Evolutionary conservation across 2,888 invertebrate genomes (phyloP).

Genomic region (Iselma pallidipennis): DNA sequence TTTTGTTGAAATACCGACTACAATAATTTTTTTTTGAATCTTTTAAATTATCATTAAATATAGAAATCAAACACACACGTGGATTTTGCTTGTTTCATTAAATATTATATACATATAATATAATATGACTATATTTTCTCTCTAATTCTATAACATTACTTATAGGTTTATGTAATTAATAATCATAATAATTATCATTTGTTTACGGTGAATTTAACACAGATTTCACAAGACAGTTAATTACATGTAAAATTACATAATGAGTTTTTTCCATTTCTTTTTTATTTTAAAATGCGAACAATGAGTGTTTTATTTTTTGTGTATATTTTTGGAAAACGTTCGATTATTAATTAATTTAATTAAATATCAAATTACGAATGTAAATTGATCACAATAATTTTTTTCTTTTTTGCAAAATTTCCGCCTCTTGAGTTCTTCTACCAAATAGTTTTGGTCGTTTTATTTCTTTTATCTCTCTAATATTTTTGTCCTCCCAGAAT

Average conservation of each 20-base stretch:
- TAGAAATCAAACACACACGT: conserved; percentile 19
- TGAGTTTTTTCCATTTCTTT: too few relatives aligned
- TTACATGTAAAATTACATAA: conserved; percentile 26
- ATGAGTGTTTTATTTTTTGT: conserved; percentile 19
- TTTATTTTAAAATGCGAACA: conserved; percentile 23
- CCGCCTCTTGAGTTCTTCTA: background rate
- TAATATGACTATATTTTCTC: conserved; percentile 36
- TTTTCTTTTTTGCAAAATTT: background rate
- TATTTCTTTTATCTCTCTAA: too few relatives aligned
- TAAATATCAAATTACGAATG: background rate
- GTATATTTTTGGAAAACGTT: too few relatives aligned
- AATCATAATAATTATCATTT: conserved; percentile 16
- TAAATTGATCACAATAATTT: background rate
- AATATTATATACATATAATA: conserved; percentile 29
- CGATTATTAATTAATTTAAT: background rate
- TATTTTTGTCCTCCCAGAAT: background rate
- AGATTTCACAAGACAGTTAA: conserved; percentile 40
- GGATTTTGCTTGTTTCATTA: background rate
- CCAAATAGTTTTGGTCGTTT: too few relatives aligned
- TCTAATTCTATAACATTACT: conserved; percentile 45
- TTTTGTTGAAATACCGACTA: conserved; percentile 26
- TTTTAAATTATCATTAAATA: conserved; percentile 13
- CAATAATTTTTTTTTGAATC: conserved; percentile 23
- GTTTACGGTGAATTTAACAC: conserved; percentile 32
- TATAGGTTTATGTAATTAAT: conserved; percentile 34